A percentile compares a stretch with the other conserved stretches of the same genome.
These are phyloP conservation scores for Acrocera orbiculus DNA, from an alignment of 2,888 invertebrate species.

Conservation along the genomic window DNA sequence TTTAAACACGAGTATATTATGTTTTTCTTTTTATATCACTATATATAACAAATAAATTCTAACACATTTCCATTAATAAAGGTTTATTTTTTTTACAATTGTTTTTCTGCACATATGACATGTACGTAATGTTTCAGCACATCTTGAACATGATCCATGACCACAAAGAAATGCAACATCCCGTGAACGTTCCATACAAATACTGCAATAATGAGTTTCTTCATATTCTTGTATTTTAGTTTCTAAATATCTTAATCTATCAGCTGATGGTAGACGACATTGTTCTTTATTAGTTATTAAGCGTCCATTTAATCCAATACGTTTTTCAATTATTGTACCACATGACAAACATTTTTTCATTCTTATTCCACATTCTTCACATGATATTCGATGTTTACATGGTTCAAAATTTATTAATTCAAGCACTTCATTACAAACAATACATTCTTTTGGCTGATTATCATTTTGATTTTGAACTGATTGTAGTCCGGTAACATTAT, in stretches of 20 bases:
- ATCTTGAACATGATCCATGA: slow-evolving; percentile 66
- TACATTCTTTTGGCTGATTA: slow-evolving; percentile 40
- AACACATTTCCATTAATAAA: slow-evolving; percentile 19
- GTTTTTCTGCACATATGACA: slow-evolving; percentile 57
- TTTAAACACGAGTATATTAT: too few relatives aligned
- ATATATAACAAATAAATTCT: too few relatives aligned
- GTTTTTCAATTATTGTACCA: slow-evolving; percentile 39
- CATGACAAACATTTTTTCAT: slow-evolving; percentile 64
- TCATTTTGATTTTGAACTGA: slow-evolving; percentile 12
- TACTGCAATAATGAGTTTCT: slow-evolving; percentile 68
- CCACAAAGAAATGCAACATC: slow-evolving; percentile 80
- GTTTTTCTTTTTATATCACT: too few relatives aligned
- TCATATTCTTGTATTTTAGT: slow-evolving; percentile 71
- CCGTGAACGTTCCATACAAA: slow-evolving; percentile 69
- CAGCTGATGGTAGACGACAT: slow-evolving; percentile 42
- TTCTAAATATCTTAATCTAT: slow-evolving; percentile 47
- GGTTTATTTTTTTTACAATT: slow-evolving; percentile 30
- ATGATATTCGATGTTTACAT: slow-evolving; percentile 55
- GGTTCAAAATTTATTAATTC: slow-evolving; percentile 50
- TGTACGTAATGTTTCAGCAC: slow-evolving; percentile 60
- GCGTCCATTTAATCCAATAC: slow-evolving; percentile 36
- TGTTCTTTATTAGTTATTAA: slow-evolving; percentile 31
- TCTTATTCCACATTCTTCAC: slow-evolving; percentile 54
- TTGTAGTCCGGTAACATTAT: slow-evolving; percentile 9
- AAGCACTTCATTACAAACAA: slow-evolving; percentile 52